phyloP scores from a whole-genome alignment of 2,797 vertebrate genomes.

The Lindbergichthys nudifrons region DNA sequence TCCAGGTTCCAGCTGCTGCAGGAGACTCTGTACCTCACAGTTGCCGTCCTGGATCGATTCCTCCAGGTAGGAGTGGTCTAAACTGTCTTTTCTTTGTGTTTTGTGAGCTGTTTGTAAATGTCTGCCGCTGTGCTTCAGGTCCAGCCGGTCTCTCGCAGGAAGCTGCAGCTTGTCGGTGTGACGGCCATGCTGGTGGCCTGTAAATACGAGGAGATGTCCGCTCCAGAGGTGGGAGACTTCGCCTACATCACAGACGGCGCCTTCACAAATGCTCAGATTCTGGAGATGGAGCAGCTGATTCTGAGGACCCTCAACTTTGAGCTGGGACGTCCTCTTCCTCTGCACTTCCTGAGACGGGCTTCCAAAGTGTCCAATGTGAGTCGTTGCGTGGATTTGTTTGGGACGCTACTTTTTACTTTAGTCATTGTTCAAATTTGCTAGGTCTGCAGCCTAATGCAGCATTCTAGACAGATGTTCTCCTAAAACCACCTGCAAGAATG shows the following conservation, averaged over 20 bases:
- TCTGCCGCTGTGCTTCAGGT: slow-evolving; percentile 72
- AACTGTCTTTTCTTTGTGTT: fast-evolving
- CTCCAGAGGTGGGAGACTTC: slow-evolving; percentile 91
- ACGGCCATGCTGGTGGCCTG: slow-evolving; percentile 93
- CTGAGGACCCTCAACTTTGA: slow-evolving; percentile 88
- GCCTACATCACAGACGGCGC: slow-evolving; percentile 95
- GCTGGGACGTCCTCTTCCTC: slow-evolving; percentile 92
- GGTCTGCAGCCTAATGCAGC: too few relatives aligned
- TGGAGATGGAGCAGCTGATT: slow-evolving; percentile 91
- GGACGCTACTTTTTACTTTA: too few relatives aligned
- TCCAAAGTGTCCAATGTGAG: slow-evolving; percentile 93
- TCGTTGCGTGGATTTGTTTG: slow-evolving; percentile 8
- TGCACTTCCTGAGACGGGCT: slow-evolving; percentile 94
- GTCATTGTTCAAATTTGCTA: too few relatives aligned
- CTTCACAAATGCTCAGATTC: slow-evolving; percentile 88
- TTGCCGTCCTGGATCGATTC: slow-evolving; percentile 93
- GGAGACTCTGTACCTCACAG: slow-evolving; percentile 94
- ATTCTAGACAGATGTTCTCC: too few relatives aligned
- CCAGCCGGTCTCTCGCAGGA: slow-evolving; percentile 89
- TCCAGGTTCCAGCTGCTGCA: slow-evolving; percentile 93
- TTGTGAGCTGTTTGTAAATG: background rate
- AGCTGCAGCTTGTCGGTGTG: slow-evolving; percentile 93
- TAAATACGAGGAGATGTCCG: slow-evolving; percentile 95
- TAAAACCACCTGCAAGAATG: too few relatives aligned
- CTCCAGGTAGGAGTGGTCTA: slow-evolving; percentile 84